Percentiles rank a stretch among this genome's conserved stretches.
These are phyloP conservation scores for Agrypnia vestita DNA, from an alignment of 1,140 invertebrate species.

Conservation along the genomic window DNA sequence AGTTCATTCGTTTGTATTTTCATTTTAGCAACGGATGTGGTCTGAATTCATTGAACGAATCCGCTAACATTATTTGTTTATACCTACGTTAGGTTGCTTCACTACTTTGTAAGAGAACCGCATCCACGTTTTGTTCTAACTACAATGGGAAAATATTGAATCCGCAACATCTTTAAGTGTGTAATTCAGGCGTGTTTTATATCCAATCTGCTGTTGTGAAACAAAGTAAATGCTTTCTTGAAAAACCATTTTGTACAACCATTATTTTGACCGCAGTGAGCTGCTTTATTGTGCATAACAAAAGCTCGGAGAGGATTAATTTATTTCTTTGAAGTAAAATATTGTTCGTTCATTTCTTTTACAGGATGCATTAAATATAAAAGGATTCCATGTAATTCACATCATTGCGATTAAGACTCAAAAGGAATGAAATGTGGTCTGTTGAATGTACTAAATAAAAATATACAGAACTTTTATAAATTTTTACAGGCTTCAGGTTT, in stretches of 20 bases:
- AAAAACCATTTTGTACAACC: constrained; percentile 2
- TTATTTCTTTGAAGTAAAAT: background rate
- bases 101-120: constrained; percentile 28
- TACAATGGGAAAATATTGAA: constrained; percentile 40
- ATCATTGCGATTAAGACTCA: too few species aligned
- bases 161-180: background rate
- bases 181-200: background rate
- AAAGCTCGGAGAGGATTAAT: background rate
- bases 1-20: background rate
- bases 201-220: constrained; percentile 3
- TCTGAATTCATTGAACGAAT: background rate
- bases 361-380: too few species aligned
- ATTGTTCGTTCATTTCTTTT: too few species aligned
- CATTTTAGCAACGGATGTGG: background rate
- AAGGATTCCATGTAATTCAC: too few species aligned
- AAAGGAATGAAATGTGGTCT: too few species aligned
- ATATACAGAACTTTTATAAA: too few species aligned
- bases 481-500: too few species aligned
- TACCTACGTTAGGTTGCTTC: background rate
- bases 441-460: too few species aligned
- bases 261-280: background rate
- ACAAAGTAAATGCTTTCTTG: constrained; percentile 30
- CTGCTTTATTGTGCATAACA: constrained; percentile 21
- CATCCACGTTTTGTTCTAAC: constrained; percentile 35
- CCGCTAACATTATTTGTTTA: background rate